Evolutionary conservation across 2,113 vertebrate species (phyloP), one percentile per base, ranked within the genome.

Genomic region (Emydura subglobosa): DNA sequence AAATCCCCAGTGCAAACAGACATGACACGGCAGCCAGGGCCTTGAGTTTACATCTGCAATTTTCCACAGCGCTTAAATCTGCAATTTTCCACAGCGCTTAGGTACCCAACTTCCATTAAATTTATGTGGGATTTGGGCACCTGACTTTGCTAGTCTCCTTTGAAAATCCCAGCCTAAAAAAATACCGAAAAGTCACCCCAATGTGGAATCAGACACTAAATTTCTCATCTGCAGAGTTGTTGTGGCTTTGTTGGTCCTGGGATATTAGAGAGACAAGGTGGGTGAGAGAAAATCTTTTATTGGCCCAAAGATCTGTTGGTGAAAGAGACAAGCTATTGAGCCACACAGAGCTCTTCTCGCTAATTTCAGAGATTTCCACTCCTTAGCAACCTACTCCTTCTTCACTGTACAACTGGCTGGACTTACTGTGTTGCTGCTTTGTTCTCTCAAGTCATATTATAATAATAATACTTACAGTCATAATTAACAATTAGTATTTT

Each of bases 401-500:
- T 4, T 19, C 59, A 55, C 25, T 1, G 10, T 29, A 82, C 27
- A 86, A 27, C 54, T 22, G 10, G 78, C 39, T 0, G 0, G 76
- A 68, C 57, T 0, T 3, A 13, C 9, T 2, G 3, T n/a, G 9
- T 10, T 39, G 72, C 44, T 55, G 31, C 50, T 91, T 90, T 39
- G 24, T 55, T 91, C 80, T 79, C 42, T 59, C 51, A 12, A n/a
- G 24, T 90, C 22, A 51, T 82, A 13, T 61, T 76, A 51, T 34
- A 82, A 24, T 6, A 2, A n/a, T 34, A 1, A 49, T 47, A 47
- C 47, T 47, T 47, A 47, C 47, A 47, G 47, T 47, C 47, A 53
- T 57, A 90, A 88, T 88, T 93, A 95, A 61, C 16, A 76, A 65
- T 55, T 16, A 97, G 80, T 25, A 17, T 86, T 96, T 92, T 86